Evolutionary conservation across 2,113 vertebrate genomes (phyloP).

Genomic region (Gila orcuttii): DNA sequence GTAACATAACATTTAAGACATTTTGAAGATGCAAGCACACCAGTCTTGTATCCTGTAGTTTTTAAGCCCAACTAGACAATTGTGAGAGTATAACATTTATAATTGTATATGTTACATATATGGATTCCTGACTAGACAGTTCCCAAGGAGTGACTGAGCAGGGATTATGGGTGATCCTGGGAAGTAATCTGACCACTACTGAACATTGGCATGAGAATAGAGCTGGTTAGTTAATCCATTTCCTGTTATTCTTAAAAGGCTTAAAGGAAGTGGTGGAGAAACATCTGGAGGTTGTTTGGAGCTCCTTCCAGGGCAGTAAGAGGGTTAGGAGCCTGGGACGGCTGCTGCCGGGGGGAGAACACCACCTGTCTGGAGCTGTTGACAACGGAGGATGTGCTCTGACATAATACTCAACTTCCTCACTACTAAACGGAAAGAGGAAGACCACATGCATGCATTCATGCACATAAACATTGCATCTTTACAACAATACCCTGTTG

Average conservation of each 20-base stretch:
- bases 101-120: background rate
- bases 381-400: slow-evolving; percentile 8
- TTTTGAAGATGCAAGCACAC: no score
- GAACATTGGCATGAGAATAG: slow-evolving; percentile 41
- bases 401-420: slow-evolving; percentile 26
- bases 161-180: slow-evolving; percentile 45
- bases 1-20: no score
- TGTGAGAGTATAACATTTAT: no score
- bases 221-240: slow-evolving; percentile 48
- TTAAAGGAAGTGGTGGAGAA: slow-evolving; percentile 34
- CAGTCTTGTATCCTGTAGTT: no score
- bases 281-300: slow-evolving; percentile 54
- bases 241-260: slow-evolving; percentile 42
- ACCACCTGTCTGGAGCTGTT: slow-evolving; percentile 45
- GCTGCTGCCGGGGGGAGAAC: background rate
- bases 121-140: background rate
- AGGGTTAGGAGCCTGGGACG: slow-evolving; percentile 23
- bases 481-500: background rate
- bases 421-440: background rate
- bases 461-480: background rate
- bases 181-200: slow-evolving; percentile 39
- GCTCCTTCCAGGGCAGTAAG: slow-evolving; percentile 41
- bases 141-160: slow-evolving; percentile 7
- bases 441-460: background rate
- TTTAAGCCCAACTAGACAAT: no score